A percentile compares a stretch with the other conserved stretches of the same genome.
Evolutionary conservation across 1,140 invertebrate genomes (phyloP).

Genomic region (Aphaenogaster ashmeadi): DNA sequence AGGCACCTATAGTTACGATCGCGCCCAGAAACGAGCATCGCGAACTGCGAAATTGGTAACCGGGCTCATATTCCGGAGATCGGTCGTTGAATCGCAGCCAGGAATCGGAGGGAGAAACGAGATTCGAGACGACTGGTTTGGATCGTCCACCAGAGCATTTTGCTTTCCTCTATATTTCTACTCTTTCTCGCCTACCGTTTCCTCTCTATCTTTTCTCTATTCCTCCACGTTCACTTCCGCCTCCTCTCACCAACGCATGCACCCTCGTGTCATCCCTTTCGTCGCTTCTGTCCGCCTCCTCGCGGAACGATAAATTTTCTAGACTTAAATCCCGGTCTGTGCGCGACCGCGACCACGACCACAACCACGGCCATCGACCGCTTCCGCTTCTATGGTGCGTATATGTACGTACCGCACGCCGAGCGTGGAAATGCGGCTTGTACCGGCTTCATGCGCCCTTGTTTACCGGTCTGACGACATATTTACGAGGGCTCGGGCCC

Average conservation of each 20-base stretch:
- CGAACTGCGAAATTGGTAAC: constrained; percentile 24
- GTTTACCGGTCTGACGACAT: constrained; percentile 76
- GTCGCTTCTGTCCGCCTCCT: constrained; percentile 72
- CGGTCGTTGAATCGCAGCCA: constrained; percentile 68
- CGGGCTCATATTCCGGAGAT: constrained; percentile 32
- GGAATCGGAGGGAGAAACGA: constrained; percentile 16
- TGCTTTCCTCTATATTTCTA: constrained; percentile 23
- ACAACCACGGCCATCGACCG: constrained; percentile 49
- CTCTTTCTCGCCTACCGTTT: not conserved
- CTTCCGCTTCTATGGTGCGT: constrained; percentile 38
- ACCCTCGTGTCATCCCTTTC: constrained; percentile 66
- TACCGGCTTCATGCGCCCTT: constrained; percentile 70
- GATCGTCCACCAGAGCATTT: constrained; percentile 62
- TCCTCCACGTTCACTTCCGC: constrained; percentile 4
- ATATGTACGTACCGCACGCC: constrained; percentile 13
- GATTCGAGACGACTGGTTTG: constrained; percentile 61
- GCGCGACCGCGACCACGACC: constrained; percentile 57
- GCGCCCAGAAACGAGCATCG: not conserved
- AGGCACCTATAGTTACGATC: constrained; percentile 1
- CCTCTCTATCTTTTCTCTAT: constrained; percentile 1
- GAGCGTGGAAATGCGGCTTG: constrained; percentile 53
- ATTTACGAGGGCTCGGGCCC: constrained; percentile 70
- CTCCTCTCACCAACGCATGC: constrained; percentile 18
- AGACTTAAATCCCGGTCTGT: constrained; percentile 74
- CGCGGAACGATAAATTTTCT: constrained; percentile 76